Percentiles rank a stretch among this genome's conserved stretches.
Conservation (phyloP, 1,140 invertebrate genomes). For the Drosophila sp. region DNA sequence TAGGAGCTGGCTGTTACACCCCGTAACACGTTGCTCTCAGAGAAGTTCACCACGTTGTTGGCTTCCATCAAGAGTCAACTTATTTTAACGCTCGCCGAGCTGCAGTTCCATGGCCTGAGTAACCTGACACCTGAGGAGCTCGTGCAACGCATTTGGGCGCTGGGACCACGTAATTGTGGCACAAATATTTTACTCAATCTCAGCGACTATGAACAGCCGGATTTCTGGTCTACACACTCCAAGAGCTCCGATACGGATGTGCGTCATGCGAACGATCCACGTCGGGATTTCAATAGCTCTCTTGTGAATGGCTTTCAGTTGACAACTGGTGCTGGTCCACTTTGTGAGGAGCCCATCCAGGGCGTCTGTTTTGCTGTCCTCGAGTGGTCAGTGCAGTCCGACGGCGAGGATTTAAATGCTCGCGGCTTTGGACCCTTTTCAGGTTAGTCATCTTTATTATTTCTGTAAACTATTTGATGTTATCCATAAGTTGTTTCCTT, state of each 20-base stretch:
- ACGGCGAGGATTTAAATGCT: constrained; percentile 84
- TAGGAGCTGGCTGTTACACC: constrained; percentile 59
- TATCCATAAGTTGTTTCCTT: neutral
- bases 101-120: constrained; percentile 64
- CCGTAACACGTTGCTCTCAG: constrained; percentile 64
- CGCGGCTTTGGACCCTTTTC: constrained; percentile 86
- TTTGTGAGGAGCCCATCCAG: constrained; percentile 98
- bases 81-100: constrained; percentile 86
- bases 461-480: neutral
- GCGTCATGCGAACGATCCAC: constrained; percentile 79
- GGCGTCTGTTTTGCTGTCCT: constrained; percentile 96
- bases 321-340: constrained; percentile 93
- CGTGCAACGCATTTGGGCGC: constrained; percentile 93
- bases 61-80: constrained; percentile 88
- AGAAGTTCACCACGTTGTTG: constrained; percentile 60
- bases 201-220: constrained; percentile 85
- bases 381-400: constrained; percentile 88
- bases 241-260: constrained; percentile 50
- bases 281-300: constrained; percentile 89
- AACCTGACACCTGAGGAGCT: constrained; percentile 34
- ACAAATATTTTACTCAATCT: constrained; percentile 95
- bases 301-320: constrained; percentile 98
- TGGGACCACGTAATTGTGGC: constrained; percentile 95
- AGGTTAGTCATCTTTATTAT: constrained; percentile 74
- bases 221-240: constrained; percentile 65